Base-by-base conservation (phyloP, 2,797 vertebrate species). In the Microctenopoma steveboyesi region DNA sequence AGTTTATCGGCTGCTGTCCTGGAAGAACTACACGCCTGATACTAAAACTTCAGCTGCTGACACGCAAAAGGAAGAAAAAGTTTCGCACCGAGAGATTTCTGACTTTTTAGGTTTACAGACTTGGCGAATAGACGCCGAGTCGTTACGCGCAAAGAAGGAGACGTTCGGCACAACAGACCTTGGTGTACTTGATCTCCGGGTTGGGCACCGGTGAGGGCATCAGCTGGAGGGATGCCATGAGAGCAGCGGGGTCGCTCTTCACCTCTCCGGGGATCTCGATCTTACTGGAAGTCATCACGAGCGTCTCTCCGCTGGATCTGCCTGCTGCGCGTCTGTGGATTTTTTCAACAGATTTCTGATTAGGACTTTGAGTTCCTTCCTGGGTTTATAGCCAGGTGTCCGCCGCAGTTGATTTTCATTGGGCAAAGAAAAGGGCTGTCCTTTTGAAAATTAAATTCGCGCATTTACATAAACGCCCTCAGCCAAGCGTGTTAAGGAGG, bases 351-450 rank as follows among this genome's bases (percentile, higher is more conserved):
- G 92, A 85, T 86, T 69, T 90, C 58, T 91, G 93, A 92, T 89
- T 87, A 83, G 89, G 93, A 92, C 91, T 93, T 89, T 91, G 92
- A 86, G 92, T 75, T 92, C 73, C 89, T 91, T 94, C 91, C 93
- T 87, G 95, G 92, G 95, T 97, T 96, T 98, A 97, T 97, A 98
- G 95, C 96, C 96, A 98, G 97, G 97, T 98, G 97, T 97, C 96
- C 93, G 92, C 90, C 92, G 88, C 90, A 92, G 93, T 82, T 94
- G 88, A 79, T 93, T 96, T 95, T 97, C 93, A 98, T 98, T 98
- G 97, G 97, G 95, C 93, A 93, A 87, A 92, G 93, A 93, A 93
- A 93, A 93, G 95, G 96, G 92, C 94, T 89, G 88, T 94, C 96
- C 96, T 95, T 92, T 94, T 88, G 92, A 93, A 86, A 92, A 93